Conservation (phyloP, 2,113 vertebrate species). For the Eclectus roratus region DNA sequence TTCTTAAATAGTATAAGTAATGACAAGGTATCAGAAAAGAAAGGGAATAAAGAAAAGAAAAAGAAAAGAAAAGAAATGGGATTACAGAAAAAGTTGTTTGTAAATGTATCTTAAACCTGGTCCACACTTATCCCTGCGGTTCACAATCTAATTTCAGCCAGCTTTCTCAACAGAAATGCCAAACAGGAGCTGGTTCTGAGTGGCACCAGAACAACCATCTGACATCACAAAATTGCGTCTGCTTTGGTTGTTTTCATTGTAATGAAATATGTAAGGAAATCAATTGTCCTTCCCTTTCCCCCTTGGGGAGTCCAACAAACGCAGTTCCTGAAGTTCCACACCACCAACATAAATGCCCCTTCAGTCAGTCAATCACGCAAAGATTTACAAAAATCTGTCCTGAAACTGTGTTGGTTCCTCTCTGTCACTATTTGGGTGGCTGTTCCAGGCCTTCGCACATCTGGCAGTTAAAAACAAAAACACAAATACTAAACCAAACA, state of each 20-base stretch:
- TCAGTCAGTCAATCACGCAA: not conserved
- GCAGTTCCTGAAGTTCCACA: not conserved
- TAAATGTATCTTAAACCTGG: not conserved
- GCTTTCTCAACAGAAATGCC: not conserved
- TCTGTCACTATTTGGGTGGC: not conserved
- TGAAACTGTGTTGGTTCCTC: not conserved
- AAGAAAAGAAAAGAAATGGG: too few species aligned
- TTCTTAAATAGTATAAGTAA: not conserved
- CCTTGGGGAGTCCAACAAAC: accelerated
- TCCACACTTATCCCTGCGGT: not conserved
- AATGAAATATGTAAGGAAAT: not conserved
- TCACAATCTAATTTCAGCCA: not conserved
- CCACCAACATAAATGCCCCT: not conserved
- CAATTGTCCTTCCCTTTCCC: not conserved
- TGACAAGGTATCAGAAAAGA: not conserved
- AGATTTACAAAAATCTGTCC: not conserved
- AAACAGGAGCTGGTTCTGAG: not conserved
- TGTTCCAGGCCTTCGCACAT: not conserved
- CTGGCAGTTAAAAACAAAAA: not conserved
- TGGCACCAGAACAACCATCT: not conserved
- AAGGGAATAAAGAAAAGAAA: too few species aligned
- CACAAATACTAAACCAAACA: not conserved
- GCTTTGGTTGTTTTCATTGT: not conserved
- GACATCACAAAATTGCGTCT: not conserved
- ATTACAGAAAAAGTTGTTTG: not conserved